Conservation (phyloP, 2,888 invertebrate species). For the Lypha dubia region DNA sequence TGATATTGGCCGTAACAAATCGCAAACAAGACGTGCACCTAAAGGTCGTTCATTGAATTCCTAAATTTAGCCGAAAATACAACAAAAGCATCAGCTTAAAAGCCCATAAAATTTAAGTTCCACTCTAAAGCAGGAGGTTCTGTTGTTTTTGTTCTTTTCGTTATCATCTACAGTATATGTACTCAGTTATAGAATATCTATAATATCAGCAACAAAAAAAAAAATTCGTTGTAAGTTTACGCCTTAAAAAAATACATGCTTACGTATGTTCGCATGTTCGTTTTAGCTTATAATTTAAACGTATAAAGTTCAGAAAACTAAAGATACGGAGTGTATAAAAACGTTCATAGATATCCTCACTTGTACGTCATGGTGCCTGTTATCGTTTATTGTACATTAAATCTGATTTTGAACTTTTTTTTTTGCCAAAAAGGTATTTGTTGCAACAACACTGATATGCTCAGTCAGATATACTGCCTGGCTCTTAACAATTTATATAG, state of each 20-base stretch:
- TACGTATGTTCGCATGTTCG: no score
- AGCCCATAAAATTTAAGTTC: conserved; percentile 33
- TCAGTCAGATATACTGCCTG: not conserved
- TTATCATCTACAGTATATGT: conserved; percentile 17
- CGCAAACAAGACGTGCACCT: conserved; percentile 62
- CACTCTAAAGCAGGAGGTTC: conserved; percentile 47
- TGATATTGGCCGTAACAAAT: conserved; percentile 64
- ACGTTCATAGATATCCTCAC: not conserved
- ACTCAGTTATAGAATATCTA: conserved; percentile 2
- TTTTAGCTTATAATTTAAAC: conserved; percentile 50
- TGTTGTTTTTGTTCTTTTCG: conserved; percentile 34
- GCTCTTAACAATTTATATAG: conserved; percentile 6
- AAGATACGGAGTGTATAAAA: not conserved
- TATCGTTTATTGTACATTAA: conserved; percentile 63
- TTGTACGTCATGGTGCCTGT: not conserved
- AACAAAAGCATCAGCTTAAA: conserved; percentile 37
- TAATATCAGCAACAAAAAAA: conserved; percentile 29
- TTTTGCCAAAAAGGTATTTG: conserved; percentile 4
- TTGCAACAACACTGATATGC: conserved; percentile 16
- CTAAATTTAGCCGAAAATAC: conserved; percentile 45
- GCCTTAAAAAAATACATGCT: conserved; percentile 52
- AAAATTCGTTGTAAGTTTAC: conserved; percentile 63
- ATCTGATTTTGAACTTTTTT: conserved; percentile 52
- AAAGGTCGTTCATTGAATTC: conserved; percentile 69
- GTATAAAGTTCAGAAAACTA: conserved; percentile 4